A percentile compares a stretch with the other conserved stretches of the same genome.
These are phyloP conservation scores for Drosophila macrospina DNA, from an alignment of 2,888 invertebrate genomes.

Conservation along the genomic window DNA sequence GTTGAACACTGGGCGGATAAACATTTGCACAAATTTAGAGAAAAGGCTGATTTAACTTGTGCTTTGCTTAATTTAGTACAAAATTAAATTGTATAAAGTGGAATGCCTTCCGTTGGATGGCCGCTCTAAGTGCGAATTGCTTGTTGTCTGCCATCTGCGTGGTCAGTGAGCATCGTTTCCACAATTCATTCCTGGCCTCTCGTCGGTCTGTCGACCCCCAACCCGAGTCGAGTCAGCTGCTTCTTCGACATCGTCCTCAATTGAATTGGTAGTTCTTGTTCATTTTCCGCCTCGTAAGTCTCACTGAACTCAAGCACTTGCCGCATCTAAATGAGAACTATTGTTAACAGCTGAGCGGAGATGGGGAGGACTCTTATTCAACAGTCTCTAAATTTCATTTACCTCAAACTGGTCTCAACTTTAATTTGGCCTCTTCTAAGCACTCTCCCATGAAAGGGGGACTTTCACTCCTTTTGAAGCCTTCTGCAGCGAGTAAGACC, in stretches of 20 bases:
- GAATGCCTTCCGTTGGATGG: slow-evolving; percentile 54
- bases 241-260: slow-evolving; percentile 34
- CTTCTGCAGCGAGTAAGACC: slow-evolving; percentile 4
- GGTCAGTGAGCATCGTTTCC: slow-evolving; percentile 48
- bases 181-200: slow-evolving; percentile 1
- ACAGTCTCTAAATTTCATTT: slow-evolving; percentile 55
- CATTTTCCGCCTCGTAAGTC: slow-evolving; percentile 74
- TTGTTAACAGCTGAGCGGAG: slow-evolving; percentile 49
- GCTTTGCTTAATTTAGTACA: slow-evolving; percentile 72
- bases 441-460: slow-evolving; percentile 27
- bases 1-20: slow-evolving; percentile 27
- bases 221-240: slow-evolving; percentile 38
- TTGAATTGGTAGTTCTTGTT: slow-evolving; percentile 59
- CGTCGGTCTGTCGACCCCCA: slow-evolving; percentile 20
- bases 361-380: slow-evolving; percentile 60
- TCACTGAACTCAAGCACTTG: slow-evolving; percentile 65
- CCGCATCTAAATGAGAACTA: slow-evolving; percentile 74
- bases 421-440: slow-evolving; percentile 44
- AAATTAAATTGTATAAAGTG: slow-evolving; percentile 69
- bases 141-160: slow-evolving; percentile 48
- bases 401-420: slow-evolving; percentile 35
- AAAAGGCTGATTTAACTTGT: slow-evolving; percentile 61
- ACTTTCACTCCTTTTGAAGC: slow-evolving; percentile 33
- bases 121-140: slow-evolving; percentile 59
- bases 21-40: slow-evolving; percentile 67